A percentile compares a stretch with the other conserved stretches of the same genome.
Conservation (phyloP, 2,888 invertebrate species). For the Polydrusus pterygomalis region DNA sequence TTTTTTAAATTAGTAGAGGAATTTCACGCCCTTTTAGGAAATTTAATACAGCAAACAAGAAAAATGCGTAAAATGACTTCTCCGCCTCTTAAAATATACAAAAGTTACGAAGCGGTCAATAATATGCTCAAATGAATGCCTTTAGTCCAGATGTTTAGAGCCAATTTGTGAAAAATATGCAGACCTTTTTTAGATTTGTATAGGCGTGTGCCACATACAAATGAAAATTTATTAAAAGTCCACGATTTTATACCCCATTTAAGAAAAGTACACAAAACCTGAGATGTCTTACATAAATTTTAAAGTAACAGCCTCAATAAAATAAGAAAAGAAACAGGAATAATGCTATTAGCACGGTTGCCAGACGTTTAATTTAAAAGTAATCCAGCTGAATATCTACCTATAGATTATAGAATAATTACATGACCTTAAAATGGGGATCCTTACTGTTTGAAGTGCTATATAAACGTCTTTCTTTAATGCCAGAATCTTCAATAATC, state of each 20-base stretch:
- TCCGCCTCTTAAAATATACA: constrained; percentile 54
- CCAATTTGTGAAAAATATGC: constrained; percentile 36
- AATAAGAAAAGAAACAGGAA: constrained; percentile 22
- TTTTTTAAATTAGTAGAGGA: constrained; percentile 43
- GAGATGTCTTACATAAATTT: constrained; percentile 28
- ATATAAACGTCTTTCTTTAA: no score
- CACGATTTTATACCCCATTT: constrained; percentile 33
- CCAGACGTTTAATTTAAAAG: constrained; percentile 57
- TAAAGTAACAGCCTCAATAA: constrained; percentile 22
- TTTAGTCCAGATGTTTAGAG: constrained; percentile 50
- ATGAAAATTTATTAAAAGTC: constrained; percentile 26
- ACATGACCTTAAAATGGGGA: no score
- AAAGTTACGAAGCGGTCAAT: constrained; percentile 53
- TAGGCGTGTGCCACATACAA: constrained; percentile 40
- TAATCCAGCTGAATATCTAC: constrained; percentile 54
- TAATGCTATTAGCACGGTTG: constrained; percentile 30
- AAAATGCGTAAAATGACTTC: constrained; percentile 54
- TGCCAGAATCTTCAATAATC: no score
- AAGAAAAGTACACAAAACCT: constrained; percentile 38
- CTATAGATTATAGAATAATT: no score
- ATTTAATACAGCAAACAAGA: constrained; percentile 42
- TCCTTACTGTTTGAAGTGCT: no score
- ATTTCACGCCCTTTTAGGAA: constrained; percentile 53
- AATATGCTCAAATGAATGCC: constrained; percentile 44
- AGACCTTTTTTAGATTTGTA: constrained; percentile 22